Evolutionary conservation across 2,888 invertebrate species (phyloP).

Genomic region (Meta bourneti): DNA sequence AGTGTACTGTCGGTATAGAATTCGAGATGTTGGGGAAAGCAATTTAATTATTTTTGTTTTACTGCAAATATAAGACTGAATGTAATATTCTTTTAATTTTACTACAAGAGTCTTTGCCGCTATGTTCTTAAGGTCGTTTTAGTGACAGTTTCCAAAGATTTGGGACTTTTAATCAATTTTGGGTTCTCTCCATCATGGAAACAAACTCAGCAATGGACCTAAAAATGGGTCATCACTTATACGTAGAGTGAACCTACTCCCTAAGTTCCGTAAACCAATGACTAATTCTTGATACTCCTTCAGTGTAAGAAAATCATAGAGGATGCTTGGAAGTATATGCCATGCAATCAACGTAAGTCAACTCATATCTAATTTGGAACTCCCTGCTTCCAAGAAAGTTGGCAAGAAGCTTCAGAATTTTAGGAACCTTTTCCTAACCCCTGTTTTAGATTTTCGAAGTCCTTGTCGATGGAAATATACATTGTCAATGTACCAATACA

Average conservation of each 20-base stretch:
- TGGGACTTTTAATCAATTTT: neutral
- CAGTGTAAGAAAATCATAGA: neutral
- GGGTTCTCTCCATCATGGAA: neutral
- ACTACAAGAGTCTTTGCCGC: too few species aligned
- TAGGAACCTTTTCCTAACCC: neutral
- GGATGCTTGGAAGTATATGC: neutral
- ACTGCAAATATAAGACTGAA: too few species aligned
- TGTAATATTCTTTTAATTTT: too few species aligned
- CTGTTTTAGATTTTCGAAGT: conserved; percentile 4
- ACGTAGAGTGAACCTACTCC: conserved; percentile 16
- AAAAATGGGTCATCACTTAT: conserved; percentile 26
- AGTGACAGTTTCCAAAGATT: neutral
- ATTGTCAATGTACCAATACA: neutral
- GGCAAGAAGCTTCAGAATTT: conserved; percentile 1
- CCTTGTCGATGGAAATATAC: neutral
- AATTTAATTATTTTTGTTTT: too few species aligned
- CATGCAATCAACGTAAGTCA: conserved; percentile 48
- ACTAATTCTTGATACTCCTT: neutral
- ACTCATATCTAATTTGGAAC: conserved; percentile 2
- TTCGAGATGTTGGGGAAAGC: too few species aligned
- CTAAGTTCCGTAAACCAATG: neutral
- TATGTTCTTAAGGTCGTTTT: too few species aligned
- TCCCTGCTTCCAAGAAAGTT: conserved; percentile 30
- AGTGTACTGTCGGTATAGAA: too few species aligned
- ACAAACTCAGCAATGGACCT: conserved; percentile 31